A percentile compares a stretch with the other conserved stretches of the same genome.
Evolutionary conservation across 2,797 vertebrate genomes (phyloP).

Genomic region (Propithecus deckenii): DNA sequence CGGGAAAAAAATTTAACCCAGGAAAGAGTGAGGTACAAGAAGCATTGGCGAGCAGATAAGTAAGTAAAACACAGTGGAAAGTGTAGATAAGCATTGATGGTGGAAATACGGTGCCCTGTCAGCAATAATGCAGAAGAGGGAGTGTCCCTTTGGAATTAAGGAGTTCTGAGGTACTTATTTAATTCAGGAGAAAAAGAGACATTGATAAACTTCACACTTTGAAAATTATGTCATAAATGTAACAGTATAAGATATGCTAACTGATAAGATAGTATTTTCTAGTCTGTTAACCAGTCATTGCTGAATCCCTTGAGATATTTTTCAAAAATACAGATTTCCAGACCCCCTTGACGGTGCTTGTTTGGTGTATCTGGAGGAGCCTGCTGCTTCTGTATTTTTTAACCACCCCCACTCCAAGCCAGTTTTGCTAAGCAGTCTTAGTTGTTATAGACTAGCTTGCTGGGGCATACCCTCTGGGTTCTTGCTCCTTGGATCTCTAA

Average conservation of each 20-base stretch:
- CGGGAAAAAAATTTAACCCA: not conserved
- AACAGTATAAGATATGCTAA: not conserved
- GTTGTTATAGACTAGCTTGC: not conserved
- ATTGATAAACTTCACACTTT: not conserved
- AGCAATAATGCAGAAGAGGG: not conserved
- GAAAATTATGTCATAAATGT: conserved; percentile 4
- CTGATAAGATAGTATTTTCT: not conserved
- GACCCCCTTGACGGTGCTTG: not conserved
- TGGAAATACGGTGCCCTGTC: not conserved
- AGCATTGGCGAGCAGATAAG: not conserved
- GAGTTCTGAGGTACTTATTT: not conserved
- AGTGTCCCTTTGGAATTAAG: not conserved
- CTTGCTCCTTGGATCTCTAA: not conserved
- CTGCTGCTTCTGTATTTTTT: not conserved
- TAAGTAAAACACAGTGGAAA: not conserved
- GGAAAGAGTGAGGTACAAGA: not conserved
- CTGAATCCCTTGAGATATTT: not conserved
- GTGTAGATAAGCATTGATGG: not conserved
- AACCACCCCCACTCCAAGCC: too few relatives aligned
- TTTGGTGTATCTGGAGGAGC: not conserved
- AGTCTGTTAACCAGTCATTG: not conserved
- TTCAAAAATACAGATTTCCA: not conserved
- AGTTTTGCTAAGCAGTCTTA: not conserved
- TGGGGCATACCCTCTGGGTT: not conserved
- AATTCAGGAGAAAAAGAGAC: not conserved